Percentiles rank a stretch among this genome's conserved stretches.
phyloP scores from a whole-genome alignment of 2,888 invertebrate genomes.

The Sepiola atlantica region DNA sequence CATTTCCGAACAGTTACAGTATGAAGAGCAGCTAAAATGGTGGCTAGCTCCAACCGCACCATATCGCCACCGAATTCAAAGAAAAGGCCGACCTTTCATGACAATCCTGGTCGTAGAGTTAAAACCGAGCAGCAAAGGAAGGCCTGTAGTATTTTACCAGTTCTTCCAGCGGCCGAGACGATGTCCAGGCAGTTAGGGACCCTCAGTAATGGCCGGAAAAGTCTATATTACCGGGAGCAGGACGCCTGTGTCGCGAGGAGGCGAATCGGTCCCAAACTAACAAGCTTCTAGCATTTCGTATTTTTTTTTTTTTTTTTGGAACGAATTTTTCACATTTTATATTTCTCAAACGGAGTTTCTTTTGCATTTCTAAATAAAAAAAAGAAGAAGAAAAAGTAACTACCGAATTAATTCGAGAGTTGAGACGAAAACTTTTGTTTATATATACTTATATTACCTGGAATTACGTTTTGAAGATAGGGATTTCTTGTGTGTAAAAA shows the following conservation, averaged over 20 bases:
- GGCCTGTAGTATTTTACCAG: neutral
- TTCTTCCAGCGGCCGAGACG: constrained; percentile 22
- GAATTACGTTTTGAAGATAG: neutral
- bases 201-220: constrained; percentile 33
- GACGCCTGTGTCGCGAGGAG: constrained; percentile 35
- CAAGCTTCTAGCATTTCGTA: constrained; percentile 4
- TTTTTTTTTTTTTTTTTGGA: neutral
- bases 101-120: neutral
- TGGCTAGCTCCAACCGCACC: constrained; percentile 40
- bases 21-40: constrained; percentile 46
- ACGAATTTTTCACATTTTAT: neutral
- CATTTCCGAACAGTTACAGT: constrained; percentile 39
- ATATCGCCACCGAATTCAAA: constrained; percentile 32
- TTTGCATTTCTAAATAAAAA: neutral
- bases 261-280: constrained; percentile 36
- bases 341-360: neutral
- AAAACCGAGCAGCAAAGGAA: neutral
- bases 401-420: constrained; percentile 2
- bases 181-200: constrained; percentile 32
- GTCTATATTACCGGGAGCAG: constrained; percentile 37
- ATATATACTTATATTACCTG: neutral
- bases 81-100: constrained; percentile 35
- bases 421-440: constrained; percentile 6
- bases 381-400: too few species aligned
- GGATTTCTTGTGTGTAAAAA: neutral